phyloP scores from a whole-genome alignment of 1,140 invertebrate genomes.

The Heliconius eleuchia region DNA sequence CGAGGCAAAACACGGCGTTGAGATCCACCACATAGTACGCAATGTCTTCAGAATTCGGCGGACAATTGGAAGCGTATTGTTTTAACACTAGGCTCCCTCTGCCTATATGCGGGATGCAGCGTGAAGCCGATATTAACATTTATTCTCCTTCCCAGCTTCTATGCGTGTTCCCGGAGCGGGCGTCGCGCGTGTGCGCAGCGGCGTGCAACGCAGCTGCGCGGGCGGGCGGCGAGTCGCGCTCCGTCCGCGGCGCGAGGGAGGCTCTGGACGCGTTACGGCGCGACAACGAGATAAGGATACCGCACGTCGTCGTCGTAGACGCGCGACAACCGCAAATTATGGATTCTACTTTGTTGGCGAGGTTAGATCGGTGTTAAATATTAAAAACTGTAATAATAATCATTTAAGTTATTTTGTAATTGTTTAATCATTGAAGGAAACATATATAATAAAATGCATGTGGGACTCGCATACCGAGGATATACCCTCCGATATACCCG shows the following conservation, averaged over 20 bases:
- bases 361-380: slow-evolving; percentile 39
- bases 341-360: slow-evolving; percentile 60
- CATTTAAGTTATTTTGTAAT: too few relatives aligned
- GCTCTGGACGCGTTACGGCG: slow-evolving; percentile 66
- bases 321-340: slow-evolving; percentile 67
- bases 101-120: too few relatives aligned
- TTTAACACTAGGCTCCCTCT: not conserved
- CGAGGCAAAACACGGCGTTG: too few relatives aligned
- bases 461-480: too few relatives aligned
- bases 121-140: not conserved
- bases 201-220: slow-evolving; percentile 64
- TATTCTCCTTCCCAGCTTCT: slow-evolving; percentile 52
- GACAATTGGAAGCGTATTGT: too few relatives aligned
- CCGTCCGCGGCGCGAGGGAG: slow-evolving; percentile 59
- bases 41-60: too few relatives aligned
- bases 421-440: too few relatives aligned
- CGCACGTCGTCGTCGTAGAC: slow-evolving; percentile 69
- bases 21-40: too few relatives aligned
- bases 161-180: slow-evolving; percentile 74
- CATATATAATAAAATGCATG: too few relatives aligned
- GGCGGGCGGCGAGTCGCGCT: slow-evolving; percentile 63
- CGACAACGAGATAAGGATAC: slow-evolving; percentile 57
- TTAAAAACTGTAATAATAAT: too few relatives aligned
- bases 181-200: slow-evolving; percentile 67
- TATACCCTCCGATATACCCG: too few relatives aligned